A percentile compares a stretch with the other conserved stretches of the same genome.
Evolutionary conservation across 2,113 vertebrate genomes (phyloP).

Genomic region (Onychorhynchus coronatus): DNA sequence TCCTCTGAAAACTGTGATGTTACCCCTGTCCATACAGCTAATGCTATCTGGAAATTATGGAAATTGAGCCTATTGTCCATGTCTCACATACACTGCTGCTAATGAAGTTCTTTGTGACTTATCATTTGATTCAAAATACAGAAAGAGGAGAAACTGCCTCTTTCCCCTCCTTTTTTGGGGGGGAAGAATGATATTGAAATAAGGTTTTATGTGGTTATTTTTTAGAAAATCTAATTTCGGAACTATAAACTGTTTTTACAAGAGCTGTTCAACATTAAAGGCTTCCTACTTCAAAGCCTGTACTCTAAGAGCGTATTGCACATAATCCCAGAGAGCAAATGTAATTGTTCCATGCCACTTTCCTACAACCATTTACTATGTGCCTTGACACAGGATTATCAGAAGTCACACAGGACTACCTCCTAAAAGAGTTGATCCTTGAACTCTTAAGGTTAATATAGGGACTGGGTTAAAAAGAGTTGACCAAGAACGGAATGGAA

Average conservation of each 20-base stretch:
- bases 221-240: conserved; percentile 1
- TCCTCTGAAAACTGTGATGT: neutral
- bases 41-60: conserved; percentile 47
- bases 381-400: neutral
- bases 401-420: neutral
- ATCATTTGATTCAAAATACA: neutral
- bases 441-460: neutral
- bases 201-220: conserved; percentile 1
- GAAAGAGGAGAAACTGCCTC: neutral
- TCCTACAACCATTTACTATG: neutral
- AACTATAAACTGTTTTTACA: neutral
- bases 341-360: neutral
- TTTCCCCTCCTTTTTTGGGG: neutral
- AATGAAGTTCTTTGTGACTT: conserved; percentile 33
- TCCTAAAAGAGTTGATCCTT: neutral
- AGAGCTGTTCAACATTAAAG: neutral
- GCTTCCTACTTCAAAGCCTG: neutral
- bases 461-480: neutral
- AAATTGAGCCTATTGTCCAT: neutral
- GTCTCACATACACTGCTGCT: neutral
- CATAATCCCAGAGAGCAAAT: neutral
- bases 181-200: neutral
- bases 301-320: neutral
- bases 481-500: neutral
- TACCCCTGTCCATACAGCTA: neutral